A percentile compares a stretch with the other conserved stretches of the same genome.
These are phyloP conservation scores for Thalassophryne amazonica DNA, from an alignment of 2,797 vertebrate species.

Conservation along the genomic window DNA sequence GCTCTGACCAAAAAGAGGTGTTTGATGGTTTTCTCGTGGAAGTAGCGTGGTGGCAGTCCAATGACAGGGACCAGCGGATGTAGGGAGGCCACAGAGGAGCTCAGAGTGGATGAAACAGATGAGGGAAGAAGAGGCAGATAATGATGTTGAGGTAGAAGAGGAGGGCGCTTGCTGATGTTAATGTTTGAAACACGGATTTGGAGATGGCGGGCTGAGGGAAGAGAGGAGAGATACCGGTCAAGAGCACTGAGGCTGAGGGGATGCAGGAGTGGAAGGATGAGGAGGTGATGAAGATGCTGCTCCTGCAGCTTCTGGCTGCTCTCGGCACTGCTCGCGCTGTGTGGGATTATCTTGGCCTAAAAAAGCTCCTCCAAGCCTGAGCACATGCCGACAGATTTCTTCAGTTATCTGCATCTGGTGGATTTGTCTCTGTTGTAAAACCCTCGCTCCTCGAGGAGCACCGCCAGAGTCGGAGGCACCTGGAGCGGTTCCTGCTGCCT, in stretches of 20 bases:
- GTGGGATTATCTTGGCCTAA: slow-evolving; percentile 62
- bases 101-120: slow-evolving; percentile 54
- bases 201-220: slow-evolving; percentile 63
- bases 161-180: slow-evolving; percentile 55
- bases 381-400: slow-evolving; percentile 90
- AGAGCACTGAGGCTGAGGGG: slow-evolving; percentile 56
- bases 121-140: slow-evolving; percentile 56
- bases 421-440: slow-evolving; percentile 91
- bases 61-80: slow-evolving; percentile 71
- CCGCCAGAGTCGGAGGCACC: slow-evolving; percentile 79
- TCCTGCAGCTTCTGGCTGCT: slow-evolving; percentile 62
- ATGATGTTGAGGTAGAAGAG: slow-evolving; percentile 51
- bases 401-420: slow-evolving; percentile 96
- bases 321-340: slow-evolving; percentile 45
- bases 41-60: slow-evolving; percentile 79
- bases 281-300: slow-evolving; percentile 69
- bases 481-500: slow-evolving; percentile 66
- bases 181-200: slow-evolving; percentile 60
- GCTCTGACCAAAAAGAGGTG: slow-evolving; percentile 66
- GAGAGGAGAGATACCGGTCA: slow-evolving; percentile 68
- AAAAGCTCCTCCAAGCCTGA: slow-evolving; percentile 82
- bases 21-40: slow-evolving; percentile 79
- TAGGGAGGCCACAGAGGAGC: slow-evolving; percentile 71
- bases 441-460: slow-evolving; percentile 88
- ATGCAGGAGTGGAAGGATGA: slow-evolving; percentile 68